phyloP scores from a whole-genome alignment of 2,113 vertebrate genomes.

The Morone chrysops region DNA sequence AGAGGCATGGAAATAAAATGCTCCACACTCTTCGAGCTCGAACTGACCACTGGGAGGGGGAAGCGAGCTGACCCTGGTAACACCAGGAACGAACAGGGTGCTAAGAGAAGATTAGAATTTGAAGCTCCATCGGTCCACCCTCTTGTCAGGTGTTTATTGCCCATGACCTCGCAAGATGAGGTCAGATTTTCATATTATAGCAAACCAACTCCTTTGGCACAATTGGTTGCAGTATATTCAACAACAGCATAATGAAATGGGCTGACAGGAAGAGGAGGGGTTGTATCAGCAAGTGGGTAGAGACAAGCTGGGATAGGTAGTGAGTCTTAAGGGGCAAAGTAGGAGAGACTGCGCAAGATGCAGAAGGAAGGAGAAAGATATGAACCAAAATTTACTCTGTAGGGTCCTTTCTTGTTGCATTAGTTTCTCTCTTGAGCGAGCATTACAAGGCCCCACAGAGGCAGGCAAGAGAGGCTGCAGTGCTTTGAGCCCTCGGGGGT shows the following conservation, averaged over 20 bases:
- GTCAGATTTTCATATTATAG: constrained; percentile 86
- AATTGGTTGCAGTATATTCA: constrained; percentile 81
- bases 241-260: constrained; percentile 80
- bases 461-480: constrained; percentile 44
- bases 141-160: constrained; percentile 86
- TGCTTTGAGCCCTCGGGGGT: constrained; percentile 29
- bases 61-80: constrained; percentile 77
- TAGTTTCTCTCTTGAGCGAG: constrained; percentile 53
- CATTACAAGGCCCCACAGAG: constrained; percentile 47
- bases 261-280: constrained; percentile 44
- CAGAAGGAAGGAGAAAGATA: constrained; percentile 69
- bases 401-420: constrained; percentile 62
- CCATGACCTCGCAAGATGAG: constrained; percentile 81
- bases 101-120: constrained; percentile 84
- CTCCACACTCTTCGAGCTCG: constrained; percentile 35
- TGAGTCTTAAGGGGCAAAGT: constrained; percentile 52
- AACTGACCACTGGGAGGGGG: constrained; percentile 72
- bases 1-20: constrained; percentile 66
- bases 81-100: constrained; percentile 71
- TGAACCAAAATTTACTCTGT: constrained; percentile 65
- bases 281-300: constrained; percentile 42
- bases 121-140: constrained; percentile 73
- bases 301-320: constrained; percentile 46
- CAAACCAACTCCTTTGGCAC: constrained; percentile 80
- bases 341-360: constrained; percentile 64